Base-by-base conservation (phyloP, 2,888 invertebrate species). In the Apodemia mormo region DNA sequence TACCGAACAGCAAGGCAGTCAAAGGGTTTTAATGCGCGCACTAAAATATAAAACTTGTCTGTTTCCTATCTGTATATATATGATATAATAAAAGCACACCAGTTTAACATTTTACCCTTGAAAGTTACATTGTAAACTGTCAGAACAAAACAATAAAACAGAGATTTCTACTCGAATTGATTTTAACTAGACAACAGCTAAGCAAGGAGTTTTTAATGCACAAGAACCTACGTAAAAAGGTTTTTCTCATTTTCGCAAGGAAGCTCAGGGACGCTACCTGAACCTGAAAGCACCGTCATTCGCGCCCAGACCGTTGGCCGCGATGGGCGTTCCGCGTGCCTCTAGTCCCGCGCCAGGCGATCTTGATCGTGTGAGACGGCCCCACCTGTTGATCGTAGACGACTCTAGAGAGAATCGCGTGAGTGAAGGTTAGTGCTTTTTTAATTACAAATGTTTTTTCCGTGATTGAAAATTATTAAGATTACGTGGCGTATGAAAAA, bases 371-470 rank as follows among this genome's bases (percentile, higher is more conserved):
- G 83, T 83, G 76, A 85, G 85, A 70, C 84, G 87, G 71, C 89
- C 90, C 76, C 90, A 92, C 92, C 90, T 92, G 92, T 91, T 93
- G 90, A 92, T 93, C 77, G 87, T 92, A 77, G 92, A 91, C 88
- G 86, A 91, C 77, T 87, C 91, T 78, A 85, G 89, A 77, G 89
- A 90, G 81, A 80, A 86, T 75, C 86, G 87, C 79, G 81, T 83
- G 61, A 82, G 78, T 68, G 89, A 90, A 91, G 92, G 92, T 92
- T 80, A 88, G 86, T 83, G 76, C 72, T 74, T 75, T 71, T 68
- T 58, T 58, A 45, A 64, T 68, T 54, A 64, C 37, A 37, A 64
- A 37, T 37, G 37, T 37, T 37, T 61, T 64, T 61, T 33, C 64
- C 6, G 64, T 64, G 64, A 64, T 64, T 64, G 14, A 64, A 5